A percentile compares a stretch with the other conserved stretches of the same genome.
phyloP scores from a whole-genome alignment of 1,140 invertebrate species.

The Micrasema longulum region DNA sequence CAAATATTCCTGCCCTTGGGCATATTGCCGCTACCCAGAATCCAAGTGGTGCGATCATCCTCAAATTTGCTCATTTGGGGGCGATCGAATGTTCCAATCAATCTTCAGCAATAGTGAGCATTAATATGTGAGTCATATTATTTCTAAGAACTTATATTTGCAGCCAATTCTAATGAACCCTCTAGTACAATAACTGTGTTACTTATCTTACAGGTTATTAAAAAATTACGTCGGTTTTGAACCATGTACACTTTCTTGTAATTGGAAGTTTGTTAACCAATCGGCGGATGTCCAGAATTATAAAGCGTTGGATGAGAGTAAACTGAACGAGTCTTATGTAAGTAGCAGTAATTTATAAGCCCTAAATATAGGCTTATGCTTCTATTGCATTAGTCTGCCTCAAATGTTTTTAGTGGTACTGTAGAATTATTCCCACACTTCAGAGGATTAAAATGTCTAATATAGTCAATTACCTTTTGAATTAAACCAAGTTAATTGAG shows the following conservation, averaged over 20 bases:
- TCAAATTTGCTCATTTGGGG: constrained; percentile 24
- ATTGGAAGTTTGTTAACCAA: constrained; percentile 15
- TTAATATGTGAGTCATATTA: constrained; percentile 27
- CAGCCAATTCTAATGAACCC: no score
- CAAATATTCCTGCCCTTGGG: constrained; percentile 28
- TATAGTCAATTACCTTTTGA: no score
- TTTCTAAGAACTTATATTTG: neutral
- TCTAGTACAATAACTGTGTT: neutral
- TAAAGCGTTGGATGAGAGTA: constrained; percentile 24
- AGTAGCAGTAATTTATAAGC: constrained; percentile 19
- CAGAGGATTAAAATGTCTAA: no score
- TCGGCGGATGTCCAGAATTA: constrained; percentile 10
- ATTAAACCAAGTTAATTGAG: no score
- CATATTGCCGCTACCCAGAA: constrained; percentile 19
- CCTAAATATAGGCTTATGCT: no score
- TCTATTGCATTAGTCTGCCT: no score
- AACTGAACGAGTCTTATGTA: constrained; percentile 36
- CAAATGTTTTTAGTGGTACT: no score
- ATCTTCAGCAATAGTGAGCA: constrained; percentile 20
- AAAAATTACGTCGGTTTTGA: constrained; percentile 32
- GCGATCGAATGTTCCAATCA: constrained; percentile 14
- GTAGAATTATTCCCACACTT: no score
- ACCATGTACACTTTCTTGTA: neutral
- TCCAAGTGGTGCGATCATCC: neutral
- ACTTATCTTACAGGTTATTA: constrained; percentile 17